phyloP scores from a whole-genome alignment of 2,888 invertebrate genomes.

The Taphrorychus bicolor region DNA sequence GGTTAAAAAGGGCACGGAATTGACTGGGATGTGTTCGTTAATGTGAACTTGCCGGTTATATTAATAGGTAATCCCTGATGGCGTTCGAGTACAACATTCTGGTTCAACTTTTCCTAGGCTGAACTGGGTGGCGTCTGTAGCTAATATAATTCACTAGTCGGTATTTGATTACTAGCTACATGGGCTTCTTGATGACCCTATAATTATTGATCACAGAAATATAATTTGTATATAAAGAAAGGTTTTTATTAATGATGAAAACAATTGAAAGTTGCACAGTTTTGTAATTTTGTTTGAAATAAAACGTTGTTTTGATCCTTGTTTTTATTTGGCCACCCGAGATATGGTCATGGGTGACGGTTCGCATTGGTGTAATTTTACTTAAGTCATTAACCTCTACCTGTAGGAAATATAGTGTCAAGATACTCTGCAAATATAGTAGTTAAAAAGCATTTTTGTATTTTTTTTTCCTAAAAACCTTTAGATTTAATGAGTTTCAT shows the following conservation, averaged over 20 bases:
- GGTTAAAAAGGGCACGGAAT: conserved; percentile 76
- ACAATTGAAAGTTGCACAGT: conserved; percentile 21
- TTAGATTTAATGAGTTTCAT: too few species aligned
- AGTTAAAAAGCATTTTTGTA: too few species aligned
- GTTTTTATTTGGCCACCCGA: conserved; percentile 25
- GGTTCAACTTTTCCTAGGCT: too few species aligned
- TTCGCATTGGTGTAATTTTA: neutral
- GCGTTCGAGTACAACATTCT: neutral
- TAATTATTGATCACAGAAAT: too few species aligned
- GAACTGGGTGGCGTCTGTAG: too few species aligned
- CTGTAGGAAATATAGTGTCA: neutral
- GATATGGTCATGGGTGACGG: neutral
- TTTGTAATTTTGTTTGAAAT: conserved; percentile 34
- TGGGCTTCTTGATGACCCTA: too few species aligned
- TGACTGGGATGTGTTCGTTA: conserved; percentile 86
- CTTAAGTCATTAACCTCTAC: neutral
- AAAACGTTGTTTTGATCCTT: conserved; percentile 31
- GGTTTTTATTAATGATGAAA: conserved; percentile 18
- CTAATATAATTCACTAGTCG: too few species aligned
- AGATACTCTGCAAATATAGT: neutral
- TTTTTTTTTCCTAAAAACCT: too few species aligned
- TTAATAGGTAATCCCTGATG: neutral
- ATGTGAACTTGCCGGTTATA: conserved; percentile 77
- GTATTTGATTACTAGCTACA: too few species aligned
- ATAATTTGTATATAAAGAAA: conserved; percentile 28